phyloP scores from a whole-genome alignment of 1,140 invertebrate genomes.

The Mamestra configurata region DNA sequence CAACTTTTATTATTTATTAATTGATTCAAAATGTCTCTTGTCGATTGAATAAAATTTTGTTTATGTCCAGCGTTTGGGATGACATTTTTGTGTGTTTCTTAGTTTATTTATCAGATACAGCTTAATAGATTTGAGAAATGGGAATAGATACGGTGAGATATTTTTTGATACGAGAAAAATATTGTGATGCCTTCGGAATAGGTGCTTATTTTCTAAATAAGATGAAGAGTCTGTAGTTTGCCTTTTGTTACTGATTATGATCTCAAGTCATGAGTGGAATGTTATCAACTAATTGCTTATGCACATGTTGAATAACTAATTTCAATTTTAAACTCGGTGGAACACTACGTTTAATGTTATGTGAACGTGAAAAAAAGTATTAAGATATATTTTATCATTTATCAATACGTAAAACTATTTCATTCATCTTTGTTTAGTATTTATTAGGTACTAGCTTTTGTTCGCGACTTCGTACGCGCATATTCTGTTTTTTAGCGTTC shows the following conservation, averaged over 20 bases:
- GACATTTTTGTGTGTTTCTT: conserved; percentile 45
- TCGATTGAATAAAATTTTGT: conserved; percentile 57
- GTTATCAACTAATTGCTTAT: conserved; percentile 20
- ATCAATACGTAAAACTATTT: too few relatives aligned
- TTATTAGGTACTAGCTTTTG: too few relatives aligned
- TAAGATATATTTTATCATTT: too few relatives aligned
- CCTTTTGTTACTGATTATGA: conserved; percentile 31
- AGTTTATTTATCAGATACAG: conserved; percentile 45
- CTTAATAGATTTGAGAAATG: conserved; percentile 51
- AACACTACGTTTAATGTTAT: too few relatives aligned
- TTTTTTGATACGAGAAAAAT: conserved; percentile 32
- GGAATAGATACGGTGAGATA: conserved; percentile 36
- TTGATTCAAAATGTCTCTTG: conserved; percentile 57
- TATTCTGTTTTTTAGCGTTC: too few relatives aligned
- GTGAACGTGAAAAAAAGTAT: too few relatives aligned
- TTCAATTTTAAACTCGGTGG: neutral
- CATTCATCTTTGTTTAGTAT: too few relatives aligned
- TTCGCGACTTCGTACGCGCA: too few relatives aligned
- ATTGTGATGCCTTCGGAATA: conserved; percentile 3
- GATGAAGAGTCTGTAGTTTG: conserved; percentile 27
- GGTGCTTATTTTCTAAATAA: conserved; percentile 32
- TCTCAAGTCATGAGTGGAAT: conserved; percentile 11
- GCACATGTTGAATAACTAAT: conserved; percentile 4
- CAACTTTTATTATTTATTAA: conserved; percentile 61
- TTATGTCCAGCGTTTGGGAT: conserved; percentile 40